A percentile compares a stretch with the other conserved stretches of the same genome.
phyloP scores from a whole-genome alignment of 2,888 invertebrate genomes.

The Heterodera filipjevi region DNA sequence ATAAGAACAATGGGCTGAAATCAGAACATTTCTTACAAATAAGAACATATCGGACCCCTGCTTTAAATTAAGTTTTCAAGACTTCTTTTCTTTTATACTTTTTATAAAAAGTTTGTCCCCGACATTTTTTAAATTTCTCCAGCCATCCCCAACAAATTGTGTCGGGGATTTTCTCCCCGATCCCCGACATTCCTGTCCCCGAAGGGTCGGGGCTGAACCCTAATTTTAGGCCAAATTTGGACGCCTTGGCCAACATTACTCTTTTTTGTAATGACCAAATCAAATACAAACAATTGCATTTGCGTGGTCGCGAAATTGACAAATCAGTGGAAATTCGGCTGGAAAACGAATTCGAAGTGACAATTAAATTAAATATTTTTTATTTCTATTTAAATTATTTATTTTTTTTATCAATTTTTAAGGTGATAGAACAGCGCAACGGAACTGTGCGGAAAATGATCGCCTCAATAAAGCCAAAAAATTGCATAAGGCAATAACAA shows the following conservation, averaged over 20 bases:
- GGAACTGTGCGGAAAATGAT: conserved; percentile 51
- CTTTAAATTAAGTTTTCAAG: no score
- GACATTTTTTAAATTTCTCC: no score
- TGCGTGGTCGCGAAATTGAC: conserved; percentile 33
- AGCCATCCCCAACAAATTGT: no score
- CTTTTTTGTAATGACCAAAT: conserved; percentile 43
- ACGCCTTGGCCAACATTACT: conserved; percentile 46
- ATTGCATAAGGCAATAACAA: conserved; percentile 51
- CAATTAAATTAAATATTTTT: conserved; percentile 18
- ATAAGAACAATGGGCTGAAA: no score
- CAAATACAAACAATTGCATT: conserved; percentile 43
- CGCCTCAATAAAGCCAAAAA: conserved; percentile 57
- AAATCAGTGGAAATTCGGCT: conserved; percentile 31
- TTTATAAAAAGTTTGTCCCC: no score
- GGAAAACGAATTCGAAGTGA: neutral
- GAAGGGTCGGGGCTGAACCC: no score
- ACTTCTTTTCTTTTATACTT: no score
- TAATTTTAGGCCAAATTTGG: conserved; percentile 42
- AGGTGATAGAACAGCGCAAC: conserved; percentile 51
- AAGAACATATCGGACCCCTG: no score
- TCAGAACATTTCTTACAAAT: no score
- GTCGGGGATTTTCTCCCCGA: no score
- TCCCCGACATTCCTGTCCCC: no score
- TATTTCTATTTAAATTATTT: conserved; percentile 39
- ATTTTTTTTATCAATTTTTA: conserved; percentile 28